These are phyloP conservation scores for Pterobdella sp. DNA, from an alignment of 2,888 invertebrate genomes.

Conservation along the genomic window DNA sequence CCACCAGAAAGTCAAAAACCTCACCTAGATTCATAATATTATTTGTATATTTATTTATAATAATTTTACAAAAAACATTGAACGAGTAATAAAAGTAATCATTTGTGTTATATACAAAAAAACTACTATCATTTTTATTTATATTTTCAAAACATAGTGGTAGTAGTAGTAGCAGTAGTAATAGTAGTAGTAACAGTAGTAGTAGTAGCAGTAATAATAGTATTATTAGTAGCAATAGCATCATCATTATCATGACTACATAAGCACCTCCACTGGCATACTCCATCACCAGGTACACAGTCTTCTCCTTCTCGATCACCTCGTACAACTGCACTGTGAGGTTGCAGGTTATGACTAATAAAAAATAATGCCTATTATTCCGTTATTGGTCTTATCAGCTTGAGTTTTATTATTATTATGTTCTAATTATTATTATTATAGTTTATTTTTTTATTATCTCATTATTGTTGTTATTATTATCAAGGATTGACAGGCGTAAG, in stretches of 20 bases:
- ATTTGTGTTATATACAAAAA: too few species aligned
- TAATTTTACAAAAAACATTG: too few species aligned
- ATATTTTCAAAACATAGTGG: too few species aligned
- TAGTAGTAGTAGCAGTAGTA: not conserved
- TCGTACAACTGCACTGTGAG: conserved; percentile 63
- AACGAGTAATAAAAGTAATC: too few species aligned
- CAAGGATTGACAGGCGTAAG: too few species aligned
- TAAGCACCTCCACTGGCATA: conserved; percentile 95
- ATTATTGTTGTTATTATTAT: not conserved
- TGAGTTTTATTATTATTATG: too few species aligned
- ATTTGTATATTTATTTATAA: too few species aligned
- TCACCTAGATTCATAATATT: conserved; percentile 64
- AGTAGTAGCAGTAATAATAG: not conserved
- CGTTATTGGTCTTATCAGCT: too few species aligned
- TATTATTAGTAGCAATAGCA: not conserved
- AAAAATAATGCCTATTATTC: not conserved
- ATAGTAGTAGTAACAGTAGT: not conserved
- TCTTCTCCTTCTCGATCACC: conserved; percentile 99
- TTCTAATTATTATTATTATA: not conserved
- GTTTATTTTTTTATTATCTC: not conserved
- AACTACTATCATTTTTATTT: too few species aligned
- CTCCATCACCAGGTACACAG: conserved; percentile 98
- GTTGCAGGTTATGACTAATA: not conserved
- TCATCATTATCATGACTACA: conserved; percentile 37
- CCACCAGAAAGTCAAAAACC: conserved; percentile 87